phyloP scores from a whole-genome alignment of 2,797 vertebrate genomes.

The Hippocampus kuda region DNA sequence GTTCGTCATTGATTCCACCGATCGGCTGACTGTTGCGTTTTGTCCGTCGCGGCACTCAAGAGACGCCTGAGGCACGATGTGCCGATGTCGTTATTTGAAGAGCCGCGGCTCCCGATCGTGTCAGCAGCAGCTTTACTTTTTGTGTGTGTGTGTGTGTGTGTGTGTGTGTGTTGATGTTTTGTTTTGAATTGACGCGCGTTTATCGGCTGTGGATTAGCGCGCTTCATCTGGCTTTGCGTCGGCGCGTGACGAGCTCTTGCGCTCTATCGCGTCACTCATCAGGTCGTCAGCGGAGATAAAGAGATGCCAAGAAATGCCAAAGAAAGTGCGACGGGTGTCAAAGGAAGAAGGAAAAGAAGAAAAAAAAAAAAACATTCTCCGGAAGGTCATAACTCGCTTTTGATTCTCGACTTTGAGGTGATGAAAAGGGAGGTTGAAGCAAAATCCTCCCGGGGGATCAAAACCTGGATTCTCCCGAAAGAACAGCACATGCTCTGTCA shows the following conservation, averaged over 20 bases:
- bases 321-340: background rate
- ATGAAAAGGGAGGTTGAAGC: constrained; percentile 2
- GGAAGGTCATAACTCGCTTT: background rate
- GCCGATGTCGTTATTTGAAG: background rate
- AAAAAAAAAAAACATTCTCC: background rate
- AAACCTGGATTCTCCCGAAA: constrained; percentile 8
- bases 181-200: background rate
- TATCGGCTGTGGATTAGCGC: background rate
- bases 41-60: no score
- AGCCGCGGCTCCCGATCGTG: background rate
- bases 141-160: no score
- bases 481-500: constrained; percentile 25
- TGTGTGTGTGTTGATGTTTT: no score
- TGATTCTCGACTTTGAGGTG: background rate
- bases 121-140: background rate
- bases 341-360: background rate
- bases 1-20: background rate
- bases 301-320: background rate
- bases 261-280: background rate
- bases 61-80: background rate
- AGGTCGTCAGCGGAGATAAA: background rate
- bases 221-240: background rate
- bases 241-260: background rate
- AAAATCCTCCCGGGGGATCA: constrained; percentile 11
- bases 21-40: background rate